Percentiles rank a stretch among this genome's conserved stretches.
phyloP scores from a whole-genome alignment of 2,888 invertebrate species.

The Agrotis exclamationis region DNA sequence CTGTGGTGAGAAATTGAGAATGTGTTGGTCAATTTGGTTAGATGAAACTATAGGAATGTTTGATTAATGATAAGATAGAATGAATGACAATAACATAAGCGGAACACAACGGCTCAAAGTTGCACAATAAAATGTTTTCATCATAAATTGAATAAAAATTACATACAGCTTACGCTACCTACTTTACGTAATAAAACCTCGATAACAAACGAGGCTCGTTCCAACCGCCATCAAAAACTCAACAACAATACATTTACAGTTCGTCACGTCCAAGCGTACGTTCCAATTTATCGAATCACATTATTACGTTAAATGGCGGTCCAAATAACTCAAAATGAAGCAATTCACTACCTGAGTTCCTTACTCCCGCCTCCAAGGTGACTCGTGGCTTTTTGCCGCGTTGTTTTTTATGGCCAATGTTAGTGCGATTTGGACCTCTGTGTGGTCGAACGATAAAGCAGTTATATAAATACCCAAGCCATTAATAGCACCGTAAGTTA shows the following conservation, averaged over 20 bases:
- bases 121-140: not conserved
- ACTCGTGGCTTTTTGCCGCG: conserved; percentile 84
- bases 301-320: conserved; percentile 69
- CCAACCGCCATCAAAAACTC: conserved; percentile 40
- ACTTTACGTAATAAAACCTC: conserved; percentile 39
- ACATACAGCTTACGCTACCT: not conserved
- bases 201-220: conserved; percentile 41
- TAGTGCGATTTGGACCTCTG: conserved; percentile 85
- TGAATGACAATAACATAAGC: no score
- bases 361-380: conserved; percentile 88
- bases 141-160: not conserved
- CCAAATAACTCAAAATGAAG: conserved; percentile 85
- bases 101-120: no score
- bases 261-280: conserved; percentile 65
- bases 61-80: not conserved
- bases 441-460: conserved; percentile 76
- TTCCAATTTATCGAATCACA: conserved; percentile 76
- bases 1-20: conserved; percentile 51
- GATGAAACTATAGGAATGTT: not conserved
- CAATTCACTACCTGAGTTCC: conserved; percentile 90
- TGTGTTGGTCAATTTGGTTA: conserved; percentile 13
- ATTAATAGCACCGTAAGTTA: conserved; percentile 65
- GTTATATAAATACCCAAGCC: conserved; percentile 64
- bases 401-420: conserved; percentile 82
- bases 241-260: conserved; percentile 58